Evolutionary conservation across 1,140 invertebrate species (phyloP).

Genomic region (Hydropsyche tenuis): DNA sequence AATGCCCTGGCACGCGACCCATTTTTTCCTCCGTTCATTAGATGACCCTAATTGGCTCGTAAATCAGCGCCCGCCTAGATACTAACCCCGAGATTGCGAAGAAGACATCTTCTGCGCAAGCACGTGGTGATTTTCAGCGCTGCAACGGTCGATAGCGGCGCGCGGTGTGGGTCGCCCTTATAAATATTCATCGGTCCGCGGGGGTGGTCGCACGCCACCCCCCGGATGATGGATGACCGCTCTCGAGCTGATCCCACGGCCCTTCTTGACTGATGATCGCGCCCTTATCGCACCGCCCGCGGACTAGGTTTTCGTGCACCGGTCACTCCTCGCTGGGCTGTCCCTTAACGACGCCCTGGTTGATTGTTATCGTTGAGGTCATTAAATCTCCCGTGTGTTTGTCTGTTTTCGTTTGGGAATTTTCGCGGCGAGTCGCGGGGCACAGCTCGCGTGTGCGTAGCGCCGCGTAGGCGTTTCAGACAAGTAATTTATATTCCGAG

Average conservation of each 20-base stretch:
- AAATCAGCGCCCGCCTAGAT: not conserved
- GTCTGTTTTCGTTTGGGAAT: too few species aligned
- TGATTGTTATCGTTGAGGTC: too few species aligned
- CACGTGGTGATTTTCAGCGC: not conserved
- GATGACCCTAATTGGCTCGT: not conserved
- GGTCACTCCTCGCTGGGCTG: too few species aligned
- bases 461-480: too few species aligned
- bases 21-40: not conserved
- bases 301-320: too few species aligned
- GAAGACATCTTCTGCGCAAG: constrained; percentile 2
- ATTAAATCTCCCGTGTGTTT: too few species aligned
- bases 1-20: not conserved
- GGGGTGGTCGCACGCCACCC: not conserved
- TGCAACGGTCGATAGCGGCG: constrained; percentile 14
- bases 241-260: not conserved
- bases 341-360: too few species aligned
- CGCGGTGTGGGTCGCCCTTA: not conserved
- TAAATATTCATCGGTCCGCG: constrained; percentile 18
- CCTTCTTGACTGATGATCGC: constrained; percentile 7
- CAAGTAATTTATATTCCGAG: too few species aligned
- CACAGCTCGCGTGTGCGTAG: too few species aligned
- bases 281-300: constrained; percentile 1
- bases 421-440: too few species aligned
- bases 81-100: not conserved
- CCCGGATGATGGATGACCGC: constrained; percentile 10